Conservation (phyloP, 2,888 invertebrate species). For the Morpho deidamia region DNA sequence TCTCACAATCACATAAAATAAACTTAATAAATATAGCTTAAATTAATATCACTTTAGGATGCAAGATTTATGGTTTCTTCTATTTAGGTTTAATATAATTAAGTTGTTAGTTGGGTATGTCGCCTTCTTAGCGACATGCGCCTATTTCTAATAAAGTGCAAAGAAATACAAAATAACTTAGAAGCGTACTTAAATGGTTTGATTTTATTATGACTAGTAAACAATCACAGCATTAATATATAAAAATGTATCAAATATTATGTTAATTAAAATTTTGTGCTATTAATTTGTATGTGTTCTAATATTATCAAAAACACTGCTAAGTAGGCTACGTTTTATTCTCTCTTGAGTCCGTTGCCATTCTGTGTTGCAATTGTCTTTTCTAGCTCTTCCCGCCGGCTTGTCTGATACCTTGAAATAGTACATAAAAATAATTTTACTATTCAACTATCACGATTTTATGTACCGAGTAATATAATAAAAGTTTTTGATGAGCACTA, state of each 20-base stretch:
- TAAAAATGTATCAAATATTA: neutral
- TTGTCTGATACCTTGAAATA: slow-evolving; percentile 72
- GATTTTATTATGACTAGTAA: slow-evolving; percentile 38
- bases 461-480: no score
- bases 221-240: slow-evolving; percentile 39
- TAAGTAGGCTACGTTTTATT: slow-evolving; percentile 47
- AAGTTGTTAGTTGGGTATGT: neutral
- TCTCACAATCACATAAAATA: slow-evolving; percentile 57
- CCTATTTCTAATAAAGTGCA: neutral
- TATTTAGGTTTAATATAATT: neutral
- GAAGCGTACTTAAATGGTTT: neutral
- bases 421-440: slow-evolving; percentile 1
- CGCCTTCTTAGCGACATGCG: no score
- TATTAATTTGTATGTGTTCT: neutral
- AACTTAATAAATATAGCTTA: slow-evolving; percentile 64
- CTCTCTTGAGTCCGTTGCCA: slow-evolving; percentile 80
- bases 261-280: neutral
- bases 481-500: no score
- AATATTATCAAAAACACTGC: neutral
- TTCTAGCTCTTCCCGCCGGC: slow-evolving; percentile 72
- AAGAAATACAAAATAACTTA: neutral
- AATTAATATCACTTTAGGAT: slow-evolving; percentile 75
- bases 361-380: slow-evolving; percentile 68
- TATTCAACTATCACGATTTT: neutral
- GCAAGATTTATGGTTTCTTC: slow-evolving; percentile 34